Base-by-base conservation (phyloP, 2,113 vertebrate genomes). In the Polyodon spathula region DNA sequence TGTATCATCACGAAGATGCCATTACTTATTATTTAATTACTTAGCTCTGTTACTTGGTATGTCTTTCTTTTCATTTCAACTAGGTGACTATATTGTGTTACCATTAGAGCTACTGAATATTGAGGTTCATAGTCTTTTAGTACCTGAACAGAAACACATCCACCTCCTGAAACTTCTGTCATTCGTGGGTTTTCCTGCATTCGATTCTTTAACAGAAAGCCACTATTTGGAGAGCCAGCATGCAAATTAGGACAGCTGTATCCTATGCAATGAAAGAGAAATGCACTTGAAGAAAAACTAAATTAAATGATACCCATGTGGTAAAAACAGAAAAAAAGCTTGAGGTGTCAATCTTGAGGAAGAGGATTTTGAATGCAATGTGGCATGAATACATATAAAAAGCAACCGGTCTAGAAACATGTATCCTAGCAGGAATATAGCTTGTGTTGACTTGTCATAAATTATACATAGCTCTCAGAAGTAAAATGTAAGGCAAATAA, bases 241-340 rank as follows among this genome's bases (percentile, higher is more conserved):
- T 74, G 70, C 60, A 78, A 64, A 68, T 84, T 80, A 58, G 76
- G 73, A 54, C 74, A 80, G 70, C 71, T 79, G 74, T 79, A 44
- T 65, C 83, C 86, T 88, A 79, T 59, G 54, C 54, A 72, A 63
- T 63, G 79, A 70, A 68, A 50, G 51, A 62, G 40, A 48, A 16
- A 46, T 46, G 55, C 54, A 57, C 46, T 11, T 51, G 9, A 63
- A 56, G 58, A 41, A 61, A 41, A 57, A 12, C 11, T 9, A 52
- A 51, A 40, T 27, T 48, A 39, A 42, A 16, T 10, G 37, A 11
- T 42, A 38, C 38, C 37, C 15, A 63, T 37, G 53, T 39, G 4
- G 37, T 8, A 59, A 44, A 17, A n/a, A 17, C 7, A 12, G 6
- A 5, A 58, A 39, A 40, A 5, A 12, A 15, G 40, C 6, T 46